phyloP scores from a whole-genome alignment of 2,888 invertebrate genomes.

The Philereme vetulata region DNA sequence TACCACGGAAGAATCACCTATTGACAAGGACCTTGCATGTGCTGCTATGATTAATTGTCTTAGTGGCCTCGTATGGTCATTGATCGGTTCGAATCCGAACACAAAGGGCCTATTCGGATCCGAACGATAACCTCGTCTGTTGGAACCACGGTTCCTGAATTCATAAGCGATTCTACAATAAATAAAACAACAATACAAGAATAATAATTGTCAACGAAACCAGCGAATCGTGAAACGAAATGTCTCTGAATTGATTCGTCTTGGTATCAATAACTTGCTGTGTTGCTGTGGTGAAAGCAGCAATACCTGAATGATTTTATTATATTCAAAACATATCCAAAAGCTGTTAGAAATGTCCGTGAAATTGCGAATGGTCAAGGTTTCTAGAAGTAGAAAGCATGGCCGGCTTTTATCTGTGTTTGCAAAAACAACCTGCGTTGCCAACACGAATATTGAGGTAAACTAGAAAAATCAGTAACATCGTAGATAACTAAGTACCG shows the following conservation, averaged over 20 bases:
- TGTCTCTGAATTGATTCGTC: constrained; percentile 50
- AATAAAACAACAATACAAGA: constrained; percentile 17
- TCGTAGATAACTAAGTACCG: not conserved
- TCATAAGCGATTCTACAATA: constrained; percentile 14
- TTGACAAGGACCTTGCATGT: constrained; percentile 51
- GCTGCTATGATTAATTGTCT: constrained; percentile 51
- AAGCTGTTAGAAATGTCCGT: constrained; percentile 35
- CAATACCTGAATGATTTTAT: constrained; percentile 36
- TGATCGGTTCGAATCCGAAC: constrained; percentile 35
- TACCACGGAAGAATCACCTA: constrained; percentile 55
- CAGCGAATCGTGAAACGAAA: constrained; percentile 56
- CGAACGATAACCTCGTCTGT: constrained; percentile 16
- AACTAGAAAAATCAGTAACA: not conserved
- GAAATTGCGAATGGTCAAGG: constrained; percentile 39
- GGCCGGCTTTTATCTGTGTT: constrained; percentile 17
- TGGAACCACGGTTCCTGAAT: constrained; percentile 14
- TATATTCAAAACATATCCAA: constrained; percentile 25
- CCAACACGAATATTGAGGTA: constrained; percentile 7
- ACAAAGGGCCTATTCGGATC: constrained; percentile 20
- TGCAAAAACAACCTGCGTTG: constrained; percentile 6
- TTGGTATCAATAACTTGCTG: constrained; percentile 46
- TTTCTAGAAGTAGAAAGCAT: constrained; percentile 36
- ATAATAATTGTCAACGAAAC: constrained; percentile 40
- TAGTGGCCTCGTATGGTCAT: constrained; percentile 40
- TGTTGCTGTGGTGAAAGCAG: constrained; percentile 47